These are phyloP conservation scores for Thymelicus lineola DNA, from an alignment of 2,888 invertebrate species.

Conservation along the genomic window DNA sequence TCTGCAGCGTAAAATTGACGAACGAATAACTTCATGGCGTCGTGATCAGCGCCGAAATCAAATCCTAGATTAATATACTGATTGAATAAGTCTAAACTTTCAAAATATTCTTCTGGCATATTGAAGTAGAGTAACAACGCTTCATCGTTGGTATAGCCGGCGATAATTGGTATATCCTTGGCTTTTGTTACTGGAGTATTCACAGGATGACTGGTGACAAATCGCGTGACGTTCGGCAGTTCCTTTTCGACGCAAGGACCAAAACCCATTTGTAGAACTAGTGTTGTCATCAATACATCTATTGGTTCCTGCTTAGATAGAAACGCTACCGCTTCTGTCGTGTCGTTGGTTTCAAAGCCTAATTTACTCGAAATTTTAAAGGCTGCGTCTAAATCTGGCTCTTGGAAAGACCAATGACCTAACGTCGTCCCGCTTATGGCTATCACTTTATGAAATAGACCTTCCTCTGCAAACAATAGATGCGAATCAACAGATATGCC, in stretches of 20 bases:
- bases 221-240: conserved; percentile 55
- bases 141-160: conserved; percentile 63
- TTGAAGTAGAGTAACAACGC: conserved; percentile 41
- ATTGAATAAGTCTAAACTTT: conserved; percentile 44
- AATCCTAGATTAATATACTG: conserved; percentile 12
- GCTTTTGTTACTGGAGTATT: conserved; percentile 53
- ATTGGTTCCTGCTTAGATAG: conserved; percentile 47
- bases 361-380: conserved; percentile 55
- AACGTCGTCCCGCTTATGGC: conserved; percentile 59
- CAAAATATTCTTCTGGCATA: conserved; percentile 44
- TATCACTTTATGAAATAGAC: conserved; percentile 59
- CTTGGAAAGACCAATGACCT: conserved; percentile 44
- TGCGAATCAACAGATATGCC: conserved; percentile 57
- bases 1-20: conserved; percentile 64
- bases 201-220: conserved; percentile 56
- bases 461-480: conserved; percentile 54
- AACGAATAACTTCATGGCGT: conserved; percentile 48
- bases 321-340: conserved; percentile 55
- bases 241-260: conserved; percentile 58
- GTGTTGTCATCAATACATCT: conserved; percentile 50
- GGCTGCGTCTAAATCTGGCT: conserved; percentile 50
- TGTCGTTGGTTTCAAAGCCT: conserved; percentile 51
- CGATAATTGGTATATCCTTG: conserved; percentile 53
- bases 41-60: conserved; percentile 3
- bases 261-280: conserved; percentile 45